Evolutionary conservation across 2,113 vertebrate species (phyloP).

Genomic region (Oryzias curvinotus): DNA sequence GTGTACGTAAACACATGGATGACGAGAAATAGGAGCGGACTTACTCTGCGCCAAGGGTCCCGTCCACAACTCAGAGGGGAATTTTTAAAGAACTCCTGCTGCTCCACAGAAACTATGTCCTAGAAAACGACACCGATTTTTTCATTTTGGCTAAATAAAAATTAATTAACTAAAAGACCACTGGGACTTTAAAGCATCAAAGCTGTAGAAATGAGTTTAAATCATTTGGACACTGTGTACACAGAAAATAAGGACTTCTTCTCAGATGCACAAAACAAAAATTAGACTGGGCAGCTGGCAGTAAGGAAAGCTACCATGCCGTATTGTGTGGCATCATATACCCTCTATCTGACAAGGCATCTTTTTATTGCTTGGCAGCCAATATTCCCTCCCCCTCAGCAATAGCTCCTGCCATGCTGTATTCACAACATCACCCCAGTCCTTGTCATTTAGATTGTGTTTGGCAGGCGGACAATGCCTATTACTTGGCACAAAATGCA

Average conservation of each 20-base stretch:
- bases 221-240: constrained; percentile 15
- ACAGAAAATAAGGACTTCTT: constrained; percentile 36
- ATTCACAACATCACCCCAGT: constrained; percentile 57
- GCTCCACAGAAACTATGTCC: too few species aligned
- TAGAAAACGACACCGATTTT: too few species aligned
- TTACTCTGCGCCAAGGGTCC: too few species aligned
- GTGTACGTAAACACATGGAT: too few species aligned
- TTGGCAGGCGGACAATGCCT: constrained; percentile 71
- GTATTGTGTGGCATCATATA: constrained; percentile 44
- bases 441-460: constrained; percentile 68
- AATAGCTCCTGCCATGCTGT: constrained; percentile 57
- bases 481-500: constrained; percentile 65
- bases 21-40: too few species aligned
- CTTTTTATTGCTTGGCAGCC: constrained; percentile 60
- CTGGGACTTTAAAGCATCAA: too few species aligned
- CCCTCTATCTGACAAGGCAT: constrained; percentile 52
- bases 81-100: too few species aligned
- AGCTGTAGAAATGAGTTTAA: too few species aligned
- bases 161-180: too few species aligned
- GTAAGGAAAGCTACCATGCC: constrained; percentile 27
- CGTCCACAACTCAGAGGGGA: too few species aligned
- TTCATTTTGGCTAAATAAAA: too few species aligned
- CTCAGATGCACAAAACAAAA: background rate
- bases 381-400: constrained; percentile 52
- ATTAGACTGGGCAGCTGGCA: constrained; percentile 32